A percentile compares a stretch with the other conserved stretches of the same genome.
phyloP scores from a whole-genome alignment of 2,797 vertebrate species.

The Poecilia wingei region DNA sequence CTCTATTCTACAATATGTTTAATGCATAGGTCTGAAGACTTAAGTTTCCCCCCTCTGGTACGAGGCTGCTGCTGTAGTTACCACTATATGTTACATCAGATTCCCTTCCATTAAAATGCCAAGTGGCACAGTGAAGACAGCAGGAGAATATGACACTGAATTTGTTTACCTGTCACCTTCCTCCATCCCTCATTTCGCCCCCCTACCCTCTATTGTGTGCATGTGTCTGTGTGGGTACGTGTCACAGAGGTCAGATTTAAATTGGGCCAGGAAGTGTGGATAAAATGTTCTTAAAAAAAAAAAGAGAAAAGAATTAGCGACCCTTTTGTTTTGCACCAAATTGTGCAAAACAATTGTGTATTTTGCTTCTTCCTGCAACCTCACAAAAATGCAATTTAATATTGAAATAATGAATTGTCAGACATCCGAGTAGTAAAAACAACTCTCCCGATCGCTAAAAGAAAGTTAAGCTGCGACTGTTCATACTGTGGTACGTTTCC shows the following conservation, averaged over 20 bases:
- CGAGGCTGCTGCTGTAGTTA: slow-evolving; percentile 81
- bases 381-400: slow-evolving; percentile 23
- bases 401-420: slow-evolving; percentile 52
- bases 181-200: slow-evolving; percentile 67
- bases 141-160: slow-evolving; percentile 85
- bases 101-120: slow-evolving; percentile 90
- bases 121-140: slow-evolving; percentile 87
- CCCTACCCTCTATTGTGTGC: slow-evolving; percentile 36
- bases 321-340: background rate
- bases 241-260: slow-evolving; percentile 56
- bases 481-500: slow-evolving; percentile 63
- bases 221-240: slow-evolving; percentile 20
- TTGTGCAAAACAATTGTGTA: background rate
- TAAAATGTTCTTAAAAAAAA: background rate
- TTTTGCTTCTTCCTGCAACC: slow-evolving; percentile 46
- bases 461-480: slow-evolving; percentile 69
- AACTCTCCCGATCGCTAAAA: slow-evolving; percentile 63
- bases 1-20: slow-evolving; percentile 99
- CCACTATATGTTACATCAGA: slow-evolving; percentile 85
- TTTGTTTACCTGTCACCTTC: slow-evolving; percentile 85
- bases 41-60: slow-evolving; percentile 86
- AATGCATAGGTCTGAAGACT: slow-evolving; percentile 95
- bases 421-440: slow-evolving; percentile 20
- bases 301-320: slow-evolving; percentile 9
- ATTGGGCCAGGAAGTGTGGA: slow-evolving; percentile 4